These are phyloP conservation scores for Mustelus asterias DNA, from an alignment of 2,113 vertebrate genomes.

Conservation along the genomic window DNA sequence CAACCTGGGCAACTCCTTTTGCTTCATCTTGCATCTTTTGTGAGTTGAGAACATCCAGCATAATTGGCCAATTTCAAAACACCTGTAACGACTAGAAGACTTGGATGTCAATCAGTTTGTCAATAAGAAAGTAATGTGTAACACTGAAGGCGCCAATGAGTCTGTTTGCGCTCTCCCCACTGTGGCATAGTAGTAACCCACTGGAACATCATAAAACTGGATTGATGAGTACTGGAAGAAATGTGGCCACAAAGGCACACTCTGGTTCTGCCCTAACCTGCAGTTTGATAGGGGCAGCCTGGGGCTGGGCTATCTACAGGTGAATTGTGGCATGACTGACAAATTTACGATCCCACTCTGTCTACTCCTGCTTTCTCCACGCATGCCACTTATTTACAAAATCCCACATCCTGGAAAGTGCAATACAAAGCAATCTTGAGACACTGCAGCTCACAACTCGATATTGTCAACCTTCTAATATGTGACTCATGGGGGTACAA, in stretches of 20 bases:
- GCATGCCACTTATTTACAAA: neutral
- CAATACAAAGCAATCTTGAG: neutral
- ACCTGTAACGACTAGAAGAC: neutral
- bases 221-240: neutral
- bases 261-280: neutral
- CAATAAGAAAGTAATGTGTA: neutral
- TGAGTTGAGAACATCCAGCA: neutral
- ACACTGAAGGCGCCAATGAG: neutral
- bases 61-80: neutral
- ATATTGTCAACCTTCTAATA: neutral
- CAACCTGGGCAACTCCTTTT: neutral
- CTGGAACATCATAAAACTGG: neutral
- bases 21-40: neutral
- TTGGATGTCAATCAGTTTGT: neutral
- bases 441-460: neutral
- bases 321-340: neutral
- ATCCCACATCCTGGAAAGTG: neutral
- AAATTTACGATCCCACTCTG: neutral
- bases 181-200: neutral
- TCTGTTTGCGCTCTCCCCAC: neutral
- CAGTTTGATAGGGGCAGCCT: neutral
- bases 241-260: neutral
- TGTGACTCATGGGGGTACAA: neutral
- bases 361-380: neutral
- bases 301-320: neutral